Evolutionary conservation across 2,888 invertebrate species (phyloP).

Genomic region (Suillia variegata): DNA sequence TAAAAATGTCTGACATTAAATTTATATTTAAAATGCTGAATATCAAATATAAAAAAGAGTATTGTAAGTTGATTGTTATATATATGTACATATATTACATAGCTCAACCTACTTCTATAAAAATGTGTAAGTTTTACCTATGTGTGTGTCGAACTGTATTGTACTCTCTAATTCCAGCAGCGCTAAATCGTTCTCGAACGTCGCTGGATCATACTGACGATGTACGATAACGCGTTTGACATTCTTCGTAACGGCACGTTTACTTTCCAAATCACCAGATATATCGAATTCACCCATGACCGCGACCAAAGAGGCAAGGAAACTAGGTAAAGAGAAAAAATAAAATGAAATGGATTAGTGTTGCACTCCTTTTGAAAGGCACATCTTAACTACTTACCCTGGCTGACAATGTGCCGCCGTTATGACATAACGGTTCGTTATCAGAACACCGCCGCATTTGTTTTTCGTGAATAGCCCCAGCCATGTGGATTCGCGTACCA

Average conservation of each 20-base stretch:
- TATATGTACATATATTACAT: no score
- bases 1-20: no score
- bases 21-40: no score
- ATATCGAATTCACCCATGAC: slow-evolving; percentile 92
- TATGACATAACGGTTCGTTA: slow-evolving; percentile 83
- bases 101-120: no score
- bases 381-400: slow-evolving; percentile 68
- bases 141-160: slow-evolving; percentile 82
- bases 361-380: neutral
- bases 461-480: slow-evolving; percentile 92
- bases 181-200: slow-evolving; percentile 91
- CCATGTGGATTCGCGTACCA: slow-evolving; percentile 92
- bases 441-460: slow-evolving; percentile 94
- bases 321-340: slow-evolving; percentile 65
- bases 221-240: slow-evolving; percentile 88
- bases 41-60: no score
- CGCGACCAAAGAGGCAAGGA: slow-evolving; percentile 86
- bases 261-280: slow-evolving; percentile 80
- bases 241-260: slow-evolving; percentile 79
- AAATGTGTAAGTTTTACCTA: no score
- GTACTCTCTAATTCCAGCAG: slow-evolving; percentile 83
- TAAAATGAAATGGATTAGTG: neutral
- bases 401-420: slow-evolving; percentile 96
- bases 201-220: slow-evolving; percentile 84
- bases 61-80: no score